Evolutionary conservation across 2,888 invertebrate genomes (phyloP).

Genomic region (Lasioglossum leucozonium): DNA sequence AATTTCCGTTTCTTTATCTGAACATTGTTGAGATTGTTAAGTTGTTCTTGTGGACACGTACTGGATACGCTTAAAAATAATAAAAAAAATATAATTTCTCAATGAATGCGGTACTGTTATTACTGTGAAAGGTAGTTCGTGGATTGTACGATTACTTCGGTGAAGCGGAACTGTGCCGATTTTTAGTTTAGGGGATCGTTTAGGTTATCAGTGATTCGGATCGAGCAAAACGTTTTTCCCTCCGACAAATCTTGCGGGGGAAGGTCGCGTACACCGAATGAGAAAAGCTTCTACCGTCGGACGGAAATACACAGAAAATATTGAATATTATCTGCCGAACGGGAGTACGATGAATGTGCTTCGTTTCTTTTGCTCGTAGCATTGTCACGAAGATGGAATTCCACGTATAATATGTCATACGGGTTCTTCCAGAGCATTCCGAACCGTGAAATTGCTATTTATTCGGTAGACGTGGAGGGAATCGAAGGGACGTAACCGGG

Average conservation of each 20-base stretch:
- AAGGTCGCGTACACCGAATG: neutral
- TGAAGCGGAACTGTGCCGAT: neutral
- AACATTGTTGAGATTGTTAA: too few relatives aligned
- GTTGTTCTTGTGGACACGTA: too few relatives aligned
- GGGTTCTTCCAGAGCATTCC: conserved; percentile 55
- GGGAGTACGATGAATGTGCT: conserved; percentile 23
- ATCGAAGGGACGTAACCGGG: conserved; percentile 17
- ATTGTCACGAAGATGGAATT: conserved; percentile 57
- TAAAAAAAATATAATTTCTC: too few relatives aligned
- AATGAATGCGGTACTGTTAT: too few relatives aligned
- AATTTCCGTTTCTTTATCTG: too few relatives aligned
- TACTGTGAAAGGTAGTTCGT: too few relatives aligned
- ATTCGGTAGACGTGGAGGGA: conserved; percentile 46
- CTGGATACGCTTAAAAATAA: too few relatives aligned
- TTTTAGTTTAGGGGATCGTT: neutral
- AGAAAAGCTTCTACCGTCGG: conserved; percentile 3
- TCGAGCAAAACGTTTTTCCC: neutral
- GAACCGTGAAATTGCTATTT: conserved; percentile 69
- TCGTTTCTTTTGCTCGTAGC: conserved; percentile 26
- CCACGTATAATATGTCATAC: conserved; percentile 58
- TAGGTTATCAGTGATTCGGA: neutral
- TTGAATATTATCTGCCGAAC: conserved; percentile 38
- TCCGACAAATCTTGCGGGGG: neutral
- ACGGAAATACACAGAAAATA: conserved; percentile 27
- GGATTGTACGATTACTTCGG: neutral